Conservation (phyloP, 1,140 invertebrate genomes). For the Oryctes rhinoceros region DNA sequence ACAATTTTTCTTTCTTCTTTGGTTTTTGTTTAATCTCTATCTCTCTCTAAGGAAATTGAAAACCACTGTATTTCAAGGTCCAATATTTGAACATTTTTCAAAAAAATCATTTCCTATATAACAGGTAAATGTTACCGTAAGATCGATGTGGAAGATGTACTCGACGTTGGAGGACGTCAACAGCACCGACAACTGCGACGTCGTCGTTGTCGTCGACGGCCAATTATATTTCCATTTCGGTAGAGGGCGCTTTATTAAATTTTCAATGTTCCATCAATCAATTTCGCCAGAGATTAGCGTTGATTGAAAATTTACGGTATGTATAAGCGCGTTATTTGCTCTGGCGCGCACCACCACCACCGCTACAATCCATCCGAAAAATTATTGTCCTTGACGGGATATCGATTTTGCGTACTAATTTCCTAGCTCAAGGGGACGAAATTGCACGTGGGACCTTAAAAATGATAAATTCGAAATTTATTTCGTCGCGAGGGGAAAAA, state of each 20-base stretch:
- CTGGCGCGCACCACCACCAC: background rate
- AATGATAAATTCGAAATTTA: conserved; percentile 33
- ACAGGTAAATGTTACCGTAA: too few relatives aligned
- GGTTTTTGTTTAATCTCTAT: too few relatives aligned
- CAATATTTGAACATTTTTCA: too few relatives aligned
- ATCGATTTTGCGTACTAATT: conserved; percentile 34
- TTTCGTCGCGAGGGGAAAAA: background rate
- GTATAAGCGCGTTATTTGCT: conserved; percentile 14
- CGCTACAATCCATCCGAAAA: conserved; percentile 1
- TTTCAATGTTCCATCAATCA: conserved; percentile 33
- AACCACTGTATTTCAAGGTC: too few relatives aligned
- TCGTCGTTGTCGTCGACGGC: background rate
- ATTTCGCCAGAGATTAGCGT: conserved; percentile 29
- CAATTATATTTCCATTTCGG: conserved; percentile 30
- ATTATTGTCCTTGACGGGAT: conserved; percentile 19
- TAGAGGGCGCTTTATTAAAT: conserved; percentile 32
- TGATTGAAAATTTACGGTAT: conserved; percentile 35
- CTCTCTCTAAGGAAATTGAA: too few relatives aligned
- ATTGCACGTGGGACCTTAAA: background rate
- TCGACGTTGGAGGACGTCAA: background rate
- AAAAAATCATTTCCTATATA: too few relatives aligned
- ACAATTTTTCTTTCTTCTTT: too few relatives aligned
- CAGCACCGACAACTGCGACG: background rate
- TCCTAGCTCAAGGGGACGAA: conserved; percentile 5
- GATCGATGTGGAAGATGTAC: too few relatives aligned